Evolutionary conservation across 2,888 invertebrate genomes (phyloP).

Genomic region (Polydrusus pterygomalis): DNA sequence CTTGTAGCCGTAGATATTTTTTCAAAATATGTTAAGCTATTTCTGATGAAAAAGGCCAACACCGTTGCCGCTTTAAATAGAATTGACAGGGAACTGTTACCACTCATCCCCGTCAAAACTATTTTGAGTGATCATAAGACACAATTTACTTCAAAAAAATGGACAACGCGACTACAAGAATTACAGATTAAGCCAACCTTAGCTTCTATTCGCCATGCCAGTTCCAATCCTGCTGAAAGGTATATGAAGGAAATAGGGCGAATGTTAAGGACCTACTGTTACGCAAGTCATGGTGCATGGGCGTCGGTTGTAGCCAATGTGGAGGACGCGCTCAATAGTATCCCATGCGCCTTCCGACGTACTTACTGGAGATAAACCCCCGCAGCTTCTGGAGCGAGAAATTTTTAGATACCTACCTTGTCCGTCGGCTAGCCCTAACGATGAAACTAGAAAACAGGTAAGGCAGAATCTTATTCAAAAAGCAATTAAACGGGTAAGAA

Average conservation of each 20-base stretch:
- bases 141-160: constrained; percentile 40
- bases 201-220: constrained; percentile 15
- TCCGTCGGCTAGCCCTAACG: too few species aligned
- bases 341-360: background rate
- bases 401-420: too few species aligned
- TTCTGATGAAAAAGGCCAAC: constrained; percentile 55
- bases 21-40: constrained; percentile 59
- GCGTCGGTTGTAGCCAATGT: background rate
- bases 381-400: too few species aligned
- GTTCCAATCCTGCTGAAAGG: constrained; percentile 25
- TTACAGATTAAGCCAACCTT: constrained; percentile 1
- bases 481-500: too few species aligned
- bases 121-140: constrained; percentile 23
- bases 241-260: too few species aligned
- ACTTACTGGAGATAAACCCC: background rate
- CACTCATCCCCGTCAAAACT: background rate
- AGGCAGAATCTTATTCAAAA: too few species aligned
- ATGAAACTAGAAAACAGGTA: too few species aligned
- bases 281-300: constrained; percentile 14
- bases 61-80: constrained; percentile 9
- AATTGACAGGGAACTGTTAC: constrained; percentile 11
- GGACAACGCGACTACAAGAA: constrained; percentile 35
- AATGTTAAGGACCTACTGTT: constrained; percentile 27
- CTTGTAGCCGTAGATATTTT: constrained; percentile 60
- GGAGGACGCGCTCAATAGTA: background rate